These are phyloP conservation scores for Gyrodactylus bullatarudis DNA, from an alignment of 1,140 invertebrate genomes.

Conservation along the genomic window DNA sequence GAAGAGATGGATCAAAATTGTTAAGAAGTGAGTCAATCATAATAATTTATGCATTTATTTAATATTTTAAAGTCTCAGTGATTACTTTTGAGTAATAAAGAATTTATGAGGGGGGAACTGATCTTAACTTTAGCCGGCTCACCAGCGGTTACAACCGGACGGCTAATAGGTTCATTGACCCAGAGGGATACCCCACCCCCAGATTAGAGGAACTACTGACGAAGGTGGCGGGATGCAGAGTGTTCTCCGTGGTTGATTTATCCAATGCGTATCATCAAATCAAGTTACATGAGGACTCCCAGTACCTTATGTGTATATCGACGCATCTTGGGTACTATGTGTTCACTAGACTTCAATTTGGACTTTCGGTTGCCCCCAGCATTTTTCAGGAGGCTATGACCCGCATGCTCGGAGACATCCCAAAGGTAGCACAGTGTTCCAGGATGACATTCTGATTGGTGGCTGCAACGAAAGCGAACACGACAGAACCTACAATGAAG, in stretches of 20 bases:
- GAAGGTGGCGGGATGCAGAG: not conserved
- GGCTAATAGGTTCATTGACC: not conserved
- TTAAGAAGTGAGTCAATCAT: too few species aligned
- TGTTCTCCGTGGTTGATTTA: not conserved
- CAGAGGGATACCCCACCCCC: too few species aligned
- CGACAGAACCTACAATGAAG: not conserved
- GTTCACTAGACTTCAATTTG: not conserved
- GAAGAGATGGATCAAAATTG: too few species aligned
- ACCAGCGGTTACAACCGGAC: not conserved
- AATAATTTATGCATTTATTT: too few species aligned
- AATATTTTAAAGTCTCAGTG: too few species aligned
- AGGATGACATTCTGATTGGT: not conserved
- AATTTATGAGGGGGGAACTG: too few species aligned
- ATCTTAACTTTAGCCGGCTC: too few species aligned
- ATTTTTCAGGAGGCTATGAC: too few species aligned
- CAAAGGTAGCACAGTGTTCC: not conserved
- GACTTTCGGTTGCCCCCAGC: too few species aligned
- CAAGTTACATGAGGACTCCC: not conserved
- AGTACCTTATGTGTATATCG: not conserved
- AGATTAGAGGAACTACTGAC: not conserved
- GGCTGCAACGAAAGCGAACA: not conserved
- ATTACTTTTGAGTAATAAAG: too few species aligned
- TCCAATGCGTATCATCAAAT: not conserved
- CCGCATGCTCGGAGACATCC: not conserved
- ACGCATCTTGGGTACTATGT: not conserved